Conservation (phyloP, 2,888 invertebrate genomes). For the Sarcophaga subvicina region DNA sequence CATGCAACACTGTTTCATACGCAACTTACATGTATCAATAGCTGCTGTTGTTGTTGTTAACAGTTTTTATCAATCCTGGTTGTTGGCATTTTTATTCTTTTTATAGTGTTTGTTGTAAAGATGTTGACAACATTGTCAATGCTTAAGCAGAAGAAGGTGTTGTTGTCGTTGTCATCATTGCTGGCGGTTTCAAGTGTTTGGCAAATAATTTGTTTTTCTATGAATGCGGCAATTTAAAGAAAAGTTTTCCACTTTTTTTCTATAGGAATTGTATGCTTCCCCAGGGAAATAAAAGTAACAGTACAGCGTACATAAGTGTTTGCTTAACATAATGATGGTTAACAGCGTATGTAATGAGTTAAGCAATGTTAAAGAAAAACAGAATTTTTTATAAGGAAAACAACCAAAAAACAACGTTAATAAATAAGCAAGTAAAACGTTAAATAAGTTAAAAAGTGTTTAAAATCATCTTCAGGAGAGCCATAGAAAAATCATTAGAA, state of each 20-base stretch:
- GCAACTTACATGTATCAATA: conserved; percentile 27
- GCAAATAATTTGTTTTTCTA: conserved; percentile 50
- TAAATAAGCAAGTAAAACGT: neutral
- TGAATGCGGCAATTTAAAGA: conserved; percentile 10
- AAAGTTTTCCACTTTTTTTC: neutral
- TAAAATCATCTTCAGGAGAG: too few relatives aligned
- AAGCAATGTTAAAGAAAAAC: neutral
- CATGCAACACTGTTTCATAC: conserved; percentile 57
- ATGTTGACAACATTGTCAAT: conserved; percentile 54
- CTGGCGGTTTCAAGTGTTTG: conserved; percentile 44
- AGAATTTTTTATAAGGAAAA: neutral
- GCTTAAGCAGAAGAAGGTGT: conserved; percentile 8
- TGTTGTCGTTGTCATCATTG: conserved; percentile 17
- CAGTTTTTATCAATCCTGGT: neutral
- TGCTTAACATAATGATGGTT: neutral
- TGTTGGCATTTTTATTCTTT: conserved; percentile 10
- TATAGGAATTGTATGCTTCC: too few relatives aligned
- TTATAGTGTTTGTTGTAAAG: conserved; percentile 37
- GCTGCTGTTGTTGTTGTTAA: conserved; percentile 8
- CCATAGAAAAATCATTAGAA: too few relatives aligned
- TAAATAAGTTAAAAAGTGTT: too few relatives aligned
- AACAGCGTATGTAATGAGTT: neutral
- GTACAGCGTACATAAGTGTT: too few relatives aligned
- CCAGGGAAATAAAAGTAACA: too few relatives aligned
- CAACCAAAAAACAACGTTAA: neutral